Percentiles rank a stretch among this genome's conserved stretches.
Evolutionary conservation across 2,888 invertebrate species (phyloP).

Genomic region (Elegia similella): DNA sequence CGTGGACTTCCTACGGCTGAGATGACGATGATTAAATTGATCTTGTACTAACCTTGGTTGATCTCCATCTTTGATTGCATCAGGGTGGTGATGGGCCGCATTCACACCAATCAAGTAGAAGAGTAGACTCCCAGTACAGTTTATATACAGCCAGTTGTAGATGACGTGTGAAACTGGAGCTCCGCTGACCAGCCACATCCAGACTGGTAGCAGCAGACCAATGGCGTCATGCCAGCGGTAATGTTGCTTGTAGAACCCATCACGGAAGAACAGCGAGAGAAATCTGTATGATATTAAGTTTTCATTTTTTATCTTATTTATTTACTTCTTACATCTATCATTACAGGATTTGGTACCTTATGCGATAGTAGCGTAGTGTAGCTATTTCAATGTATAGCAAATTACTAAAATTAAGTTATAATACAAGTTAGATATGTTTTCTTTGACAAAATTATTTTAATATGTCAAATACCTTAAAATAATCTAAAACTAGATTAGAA

Average conservation of each 20-base stretch:
- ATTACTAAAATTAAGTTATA: too few species aligned
- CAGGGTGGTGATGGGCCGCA: constrained; percentile 90
- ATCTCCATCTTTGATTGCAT: constrained; percentile 90
- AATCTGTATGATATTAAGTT: constrained; percentile 40
- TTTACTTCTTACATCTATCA: too few species aligned
- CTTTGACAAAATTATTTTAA: too few species aligned
- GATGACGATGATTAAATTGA: too few species aligned
- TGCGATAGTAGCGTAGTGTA: too few species aligned
- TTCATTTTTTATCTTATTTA: not conserved
- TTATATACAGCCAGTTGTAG: constrained; percentile 79
- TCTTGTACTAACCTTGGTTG: constrained; percentile 52
- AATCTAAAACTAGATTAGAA: too few species aligned
- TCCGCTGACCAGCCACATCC: constrained; percentile 60
- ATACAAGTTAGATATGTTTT: too few species aligned
- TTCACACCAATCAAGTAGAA: constrained; percentile 85
- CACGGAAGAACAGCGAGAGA: constrained; percentile 41
- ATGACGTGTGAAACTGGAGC: constrained; percentile 52
- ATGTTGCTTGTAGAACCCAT: constrained; percentile 51
- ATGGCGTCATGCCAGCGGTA: constrained; percentile 59
- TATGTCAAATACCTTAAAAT: too few species aligned
- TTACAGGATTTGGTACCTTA: too few species aligned
- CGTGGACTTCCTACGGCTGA: too few species aligned
- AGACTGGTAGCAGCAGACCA: constrained; percentile 59
- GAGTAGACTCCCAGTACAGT: constrained; percentile 79
- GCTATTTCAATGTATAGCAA: too few species aligned